Evolutionary conservation across 2,888 invertebrate genomes (phyloP).

Genomic region (Drosophila pseudotakahashii): DNA sequence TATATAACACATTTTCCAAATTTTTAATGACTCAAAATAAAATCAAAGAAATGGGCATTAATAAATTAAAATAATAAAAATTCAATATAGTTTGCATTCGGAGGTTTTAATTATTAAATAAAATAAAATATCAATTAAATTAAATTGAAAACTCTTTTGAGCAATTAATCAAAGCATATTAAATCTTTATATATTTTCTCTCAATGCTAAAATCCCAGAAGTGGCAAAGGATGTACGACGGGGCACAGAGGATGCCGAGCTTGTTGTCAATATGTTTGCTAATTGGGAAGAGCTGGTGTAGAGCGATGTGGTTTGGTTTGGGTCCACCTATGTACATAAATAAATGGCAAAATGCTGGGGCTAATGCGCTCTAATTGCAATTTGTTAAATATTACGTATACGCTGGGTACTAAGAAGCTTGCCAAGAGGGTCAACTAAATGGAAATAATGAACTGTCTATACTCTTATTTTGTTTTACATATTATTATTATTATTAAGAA

Average conservation of each 20-base stretch:
- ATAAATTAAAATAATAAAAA: no score
- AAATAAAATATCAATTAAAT: no score
- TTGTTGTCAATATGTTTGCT: conserved; percentile 41
- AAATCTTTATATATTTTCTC: neutral
- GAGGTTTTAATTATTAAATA: no score
- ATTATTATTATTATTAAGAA: no score
- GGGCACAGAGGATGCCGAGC: neutral
- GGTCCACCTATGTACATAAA: conserved; percentile 46
- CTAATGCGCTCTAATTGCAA: conserved; percentile 67
- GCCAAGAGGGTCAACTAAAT: neutral
- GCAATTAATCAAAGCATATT: neutral
- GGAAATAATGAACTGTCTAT: neutral
- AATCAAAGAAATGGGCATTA: neutral
- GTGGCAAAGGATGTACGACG: neutral
- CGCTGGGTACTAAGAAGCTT: conserved; percentile 24
- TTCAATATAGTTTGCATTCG: no score
- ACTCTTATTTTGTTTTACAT: neutral
- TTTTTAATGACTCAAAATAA: neutral
- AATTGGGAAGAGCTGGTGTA: conserved; percentile 33
- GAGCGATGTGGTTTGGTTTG: neutral
- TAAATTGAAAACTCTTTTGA: no score
- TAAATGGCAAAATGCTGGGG: conserved; percentile 49
- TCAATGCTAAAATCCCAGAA: neutral
- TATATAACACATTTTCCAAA: no score
- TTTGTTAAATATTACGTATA: conserved; percentile 59